phyloP scores from a whole-genome alignment of 2,888 invertebrate species.

The Microctonus hyperodae region DNA sequence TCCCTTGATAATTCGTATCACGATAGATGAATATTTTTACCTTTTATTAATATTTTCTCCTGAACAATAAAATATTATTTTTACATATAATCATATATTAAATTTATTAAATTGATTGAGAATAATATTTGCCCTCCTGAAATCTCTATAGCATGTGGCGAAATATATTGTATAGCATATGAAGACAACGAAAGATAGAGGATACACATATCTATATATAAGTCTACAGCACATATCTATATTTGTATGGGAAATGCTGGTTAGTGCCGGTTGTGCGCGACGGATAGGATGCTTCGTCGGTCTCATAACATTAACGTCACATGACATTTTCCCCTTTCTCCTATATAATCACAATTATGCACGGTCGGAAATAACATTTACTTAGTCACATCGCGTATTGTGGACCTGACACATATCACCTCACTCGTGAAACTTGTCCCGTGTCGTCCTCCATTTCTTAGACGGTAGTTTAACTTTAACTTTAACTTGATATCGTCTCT shows the following conservation, averaged over 20 bases:
- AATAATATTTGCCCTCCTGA: no score
- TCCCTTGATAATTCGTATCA: slow-evolving; percentile 23
- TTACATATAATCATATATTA: no score
- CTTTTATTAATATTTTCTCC: not conserved
- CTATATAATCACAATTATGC: slow-evolving; percentile 57
- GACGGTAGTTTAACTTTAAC: slow-evolving; percentile 31
- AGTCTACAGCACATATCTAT: no score
- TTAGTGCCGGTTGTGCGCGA: slow-evolving; percentile 18
- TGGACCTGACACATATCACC: slow-evolving; percentile 62
- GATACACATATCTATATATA: not conserved
- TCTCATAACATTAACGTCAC: slow-evolving; percentile 51
- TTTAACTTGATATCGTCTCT: slow-evolving; percentile 39
- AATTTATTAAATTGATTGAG: no score
- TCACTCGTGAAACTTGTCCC: slow-evolving; percentile 53
- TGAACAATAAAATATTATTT: no score
- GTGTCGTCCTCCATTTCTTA: slow-evolving; percentile 37
- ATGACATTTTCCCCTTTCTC: slow-evolving; percentile 41
- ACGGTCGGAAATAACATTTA: slow-evolving; percentile 58
- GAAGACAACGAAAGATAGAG: no score
- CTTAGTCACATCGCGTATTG: slow-evolving; percentile 54
- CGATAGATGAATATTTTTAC: not conserved
- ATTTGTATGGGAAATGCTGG: not conserved
- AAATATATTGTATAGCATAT: no score
- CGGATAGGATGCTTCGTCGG: slow-evolving; percentile 35
- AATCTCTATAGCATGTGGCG: no score